Evolutionary conservation across 1,140 invertebrate genomes (phyloP).

Genomic region (Zaprionus camerounensis): DNA sequence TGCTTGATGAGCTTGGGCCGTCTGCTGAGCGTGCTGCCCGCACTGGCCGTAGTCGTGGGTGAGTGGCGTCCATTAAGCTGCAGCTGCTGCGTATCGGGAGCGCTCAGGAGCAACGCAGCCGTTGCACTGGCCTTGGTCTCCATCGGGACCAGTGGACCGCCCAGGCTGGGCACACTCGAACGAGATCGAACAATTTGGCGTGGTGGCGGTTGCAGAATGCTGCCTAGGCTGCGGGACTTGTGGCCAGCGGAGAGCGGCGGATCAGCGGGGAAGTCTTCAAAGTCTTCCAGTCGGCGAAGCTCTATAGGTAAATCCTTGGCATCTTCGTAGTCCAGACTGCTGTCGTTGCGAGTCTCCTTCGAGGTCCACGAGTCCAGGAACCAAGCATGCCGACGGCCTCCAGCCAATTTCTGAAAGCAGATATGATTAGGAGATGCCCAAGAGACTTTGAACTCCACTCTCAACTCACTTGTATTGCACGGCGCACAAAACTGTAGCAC

Average conservation of each 20-base stretch:
- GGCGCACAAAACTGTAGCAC: slow-evolving; percentile 96
- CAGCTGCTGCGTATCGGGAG: slow-evolving; percentile 50
- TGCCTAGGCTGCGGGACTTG: slow-evolving; percentile 88
- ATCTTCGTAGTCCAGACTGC: slow-evolving; percentile 86
- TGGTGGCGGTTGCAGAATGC: slow-evolving; percentile 90
- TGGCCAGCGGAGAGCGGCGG: slow-evolving; percentile 83
- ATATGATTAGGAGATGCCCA: not conserved
- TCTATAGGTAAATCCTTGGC: slow-evolving; percentile 94
- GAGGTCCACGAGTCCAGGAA: slow-evolving; percentile 91
- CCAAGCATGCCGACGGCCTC: slow-evolving; percentile 89
- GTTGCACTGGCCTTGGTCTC: slow-evolving; percentile 61
- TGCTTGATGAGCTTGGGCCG: slow-evolving; percentile 90
- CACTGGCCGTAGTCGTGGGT: slow-evolving; percentile 65
- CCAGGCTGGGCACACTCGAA: slow-evolving; percentile 90
- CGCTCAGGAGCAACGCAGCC: slow-evolving; percentile 51
- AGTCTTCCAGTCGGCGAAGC: slow-evolving; percentile 92
- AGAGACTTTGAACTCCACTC: not conserved
- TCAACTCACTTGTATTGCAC: slow-evolving; percentile 90
- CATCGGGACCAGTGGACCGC: slow-evolving; percentile 69
- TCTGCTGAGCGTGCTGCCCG: slow-evolving; percentile 64
- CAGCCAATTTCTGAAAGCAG: slow-evolving; percentile 88
- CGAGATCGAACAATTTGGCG: slow-evolving; percentile 89
- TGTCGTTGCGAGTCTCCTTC: slow-evolving; percentile 86
- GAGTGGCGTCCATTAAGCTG: slow-evolving; percentile 55
- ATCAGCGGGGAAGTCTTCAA: slow-evolving; percentile 85